Conservation (phyloP, 2,113 vertebrate genomes). For the Aspidoscelis tigris region DNA sequence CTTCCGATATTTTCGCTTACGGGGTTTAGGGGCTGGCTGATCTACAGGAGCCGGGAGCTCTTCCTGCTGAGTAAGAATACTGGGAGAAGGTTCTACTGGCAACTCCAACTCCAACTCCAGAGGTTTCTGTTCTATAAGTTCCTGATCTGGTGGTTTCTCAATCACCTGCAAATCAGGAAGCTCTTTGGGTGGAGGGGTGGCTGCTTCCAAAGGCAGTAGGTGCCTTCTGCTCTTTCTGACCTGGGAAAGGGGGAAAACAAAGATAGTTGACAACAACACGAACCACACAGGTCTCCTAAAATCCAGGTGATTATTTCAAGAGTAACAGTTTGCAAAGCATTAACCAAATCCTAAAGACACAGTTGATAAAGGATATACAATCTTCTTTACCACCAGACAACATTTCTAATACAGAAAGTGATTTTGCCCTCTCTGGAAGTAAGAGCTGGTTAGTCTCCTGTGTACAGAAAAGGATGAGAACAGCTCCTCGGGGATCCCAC, state of each 20-base stretch:
- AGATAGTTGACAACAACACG: neutral
- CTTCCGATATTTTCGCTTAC: neutral
- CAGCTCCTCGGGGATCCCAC: neutral
- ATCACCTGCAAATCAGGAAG: constrained; percentile 43
- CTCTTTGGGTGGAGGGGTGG: neutral
- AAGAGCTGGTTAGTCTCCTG: no score
- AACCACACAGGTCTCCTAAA: no score
- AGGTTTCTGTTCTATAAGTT: neutral
- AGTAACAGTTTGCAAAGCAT: neutral
- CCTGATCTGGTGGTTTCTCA: constrained; percentile 36
- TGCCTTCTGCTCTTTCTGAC: constrained; percentile 27
- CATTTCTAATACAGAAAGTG: neutral
- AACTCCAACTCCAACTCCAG: neutral
- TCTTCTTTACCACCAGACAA: neutral
- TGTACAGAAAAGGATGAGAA: no score
- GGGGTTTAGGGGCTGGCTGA: neutral
- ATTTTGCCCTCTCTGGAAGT: neutral
- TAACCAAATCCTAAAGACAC: neutral
- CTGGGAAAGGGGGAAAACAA: neutral
- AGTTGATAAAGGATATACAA: neutral
- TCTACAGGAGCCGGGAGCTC: neutral
- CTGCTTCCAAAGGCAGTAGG: neutral
- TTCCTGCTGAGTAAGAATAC: neutral
- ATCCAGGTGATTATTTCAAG: neutral
- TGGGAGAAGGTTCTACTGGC: neutral